Percentiles rank a stretch among this genome's conserved stretches.
These are phyloP conservation scores for Sebastes kiyomatsui DNA, from an alignment of 2,797 vertebrate genomes.

Conservation along the genomic window DNA sequence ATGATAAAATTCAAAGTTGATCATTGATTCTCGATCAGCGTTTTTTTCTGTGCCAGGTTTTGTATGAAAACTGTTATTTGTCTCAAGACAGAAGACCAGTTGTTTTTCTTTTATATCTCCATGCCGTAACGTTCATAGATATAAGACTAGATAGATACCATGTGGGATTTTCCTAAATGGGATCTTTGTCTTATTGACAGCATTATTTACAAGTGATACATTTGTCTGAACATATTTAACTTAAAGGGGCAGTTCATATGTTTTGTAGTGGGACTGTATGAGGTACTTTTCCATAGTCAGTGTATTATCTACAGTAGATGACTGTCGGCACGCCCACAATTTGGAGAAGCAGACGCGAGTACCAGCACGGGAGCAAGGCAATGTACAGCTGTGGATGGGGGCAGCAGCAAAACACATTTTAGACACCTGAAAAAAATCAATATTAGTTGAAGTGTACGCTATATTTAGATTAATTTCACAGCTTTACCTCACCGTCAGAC, in stretches of 20 bases:
- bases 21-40: background rate
- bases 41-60: background rate
- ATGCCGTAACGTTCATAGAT: background rate
- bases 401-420: too few species aligned
- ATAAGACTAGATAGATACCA: background rate
- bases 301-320: too few species aligned
- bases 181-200: background rate
- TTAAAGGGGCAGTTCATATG: background rate
- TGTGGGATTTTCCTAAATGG: background rate
- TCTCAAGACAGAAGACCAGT: background rate
- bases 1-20: background rate
- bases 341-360: too few species aligned
- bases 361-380: too few species aligned
- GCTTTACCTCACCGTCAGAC: too few species aligned
- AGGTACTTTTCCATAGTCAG: too few species aligned
- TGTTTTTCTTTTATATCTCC: background rate
- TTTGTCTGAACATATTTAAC: background rate
- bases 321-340: fast-evolving
- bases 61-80: background rate
- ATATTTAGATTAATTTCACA: too few species aligned
- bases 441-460: too few species aligned
- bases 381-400: too few species aligned
- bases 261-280: too few species aligned
- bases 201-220: background rate
- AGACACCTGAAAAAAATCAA: too few species aligned